phyloP scores from a whole-genome alignment of 2,888 invertebrate species.

The Epicampocera succincta region DNA sequence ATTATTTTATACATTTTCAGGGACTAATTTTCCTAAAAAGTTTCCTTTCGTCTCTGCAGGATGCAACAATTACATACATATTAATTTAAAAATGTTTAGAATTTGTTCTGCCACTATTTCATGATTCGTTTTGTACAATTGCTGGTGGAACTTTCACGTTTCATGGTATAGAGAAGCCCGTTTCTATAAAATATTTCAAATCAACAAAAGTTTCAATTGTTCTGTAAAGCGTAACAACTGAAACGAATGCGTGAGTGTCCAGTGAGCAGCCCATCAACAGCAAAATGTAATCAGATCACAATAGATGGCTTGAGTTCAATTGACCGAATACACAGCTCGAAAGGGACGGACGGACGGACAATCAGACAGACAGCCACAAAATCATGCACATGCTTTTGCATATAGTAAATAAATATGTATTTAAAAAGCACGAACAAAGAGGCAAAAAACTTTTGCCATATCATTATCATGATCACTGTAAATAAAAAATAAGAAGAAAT shows the following conservation, averaged over 20 bases:
- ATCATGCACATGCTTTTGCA: slow-evolving; percentile 14
- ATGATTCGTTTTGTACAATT: too few species aligned
- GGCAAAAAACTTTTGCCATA: slow-evolving; percentile 41
- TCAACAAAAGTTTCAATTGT: not conserved
- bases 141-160: too few species aligned
- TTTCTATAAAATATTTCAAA: too few species aligned
- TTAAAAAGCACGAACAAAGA: slow-evolving; percentile 6
- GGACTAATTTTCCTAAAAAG: too few species aligned
- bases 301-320: slow-evolving; percentile 66
- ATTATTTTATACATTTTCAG: too few species aligned
- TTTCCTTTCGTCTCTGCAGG: too few species aligned
- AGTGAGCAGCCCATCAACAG: slow-evolving; percentile 29
- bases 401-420: too few species aligned
- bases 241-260: slow-evolving; percentile 30
- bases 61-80: too few species aligned
- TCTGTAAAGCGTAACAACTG: slow-evolving; percentile 51
- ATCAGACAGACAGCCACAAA: not conserved
- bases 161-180: too few species aligned
- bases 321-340: slow-evolving; percentile 43
- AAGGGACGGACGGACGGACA: slow-evolving; percentile 7
- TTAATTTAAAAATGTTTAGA: too few species aligned
- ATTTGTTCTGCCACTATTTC: too few species aligned
- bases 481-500: slow-evolving; percentile 22
- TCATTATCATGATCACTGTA: slow-evolving; percentile 60
- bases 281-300: slow-evolving; percentile 63